Percentiles rank a stretch among this genome's conserved stretches.
Evolutionary conservation across 2,797 vertebrate genomes (phyloP).

Genomic region (Fringilla coelebs): DNA sequence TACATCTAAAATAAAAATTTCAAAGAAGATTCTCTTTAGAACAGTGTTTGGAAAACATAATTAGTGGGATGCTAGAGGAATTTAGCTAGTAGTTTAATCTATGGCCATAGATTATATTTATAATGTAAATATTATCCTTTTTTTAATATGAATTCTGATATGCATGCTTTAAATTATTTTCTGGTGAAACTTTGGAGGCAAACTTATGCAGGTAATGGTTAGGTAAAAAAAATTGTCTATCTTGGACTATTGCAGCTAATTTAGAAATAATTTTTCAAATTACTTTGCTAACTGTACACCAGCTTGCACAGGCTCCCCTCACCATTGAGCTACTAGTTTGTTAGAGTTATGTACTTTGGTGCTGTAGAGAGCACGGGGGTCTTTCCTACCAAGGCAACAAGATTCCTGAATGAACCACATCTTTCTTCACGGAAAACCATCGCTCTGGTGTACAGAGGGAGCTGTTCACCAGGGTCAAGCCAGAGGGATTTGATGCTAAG

Average conservation of each 20-base stretch:
- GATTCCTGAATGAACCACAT: neutral
- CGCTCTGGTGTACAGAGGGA: neutral
- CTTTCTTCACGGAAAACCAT: neutral
- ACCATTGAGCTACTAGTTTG: rapidly evolving
- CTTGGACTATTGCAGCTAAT: neutral
- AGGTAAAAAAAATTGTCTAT: neutral
- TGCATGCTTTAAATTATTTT: neutral
- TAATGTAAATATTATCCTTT: neutral
- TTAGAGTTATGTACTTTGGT: neutral
- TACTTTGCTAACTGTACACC: neutral
- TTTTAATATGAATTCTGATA: neutral
- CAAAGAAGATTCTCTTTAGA: neutral
- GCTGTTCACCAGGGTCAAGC: neutral
- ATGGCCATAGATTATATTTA: neutral
- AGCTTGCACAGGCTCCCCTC: rapidly evolving
- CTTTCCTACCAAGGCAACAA: neutral
- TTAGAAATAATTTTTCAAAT: neutral
- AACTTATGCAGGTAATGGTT: rapidly evolving
- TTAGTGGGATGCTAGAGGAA: neutral
- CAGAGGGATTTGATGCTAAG: neutral
- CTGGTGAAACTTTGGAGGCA: neutral
- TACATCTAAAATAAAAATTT: neutral
- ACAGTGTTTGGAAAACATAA: neutral
- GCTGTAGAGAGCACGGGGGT: neutral
- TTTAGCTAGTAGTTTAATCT: neutral